Percentiles rank a stretch among this genome's conserved stretches.
Evolutionary conservation across 2,888 invertebrate species (phyloP).

Genomic region (Mimumesa dahlbomi): DNA sequence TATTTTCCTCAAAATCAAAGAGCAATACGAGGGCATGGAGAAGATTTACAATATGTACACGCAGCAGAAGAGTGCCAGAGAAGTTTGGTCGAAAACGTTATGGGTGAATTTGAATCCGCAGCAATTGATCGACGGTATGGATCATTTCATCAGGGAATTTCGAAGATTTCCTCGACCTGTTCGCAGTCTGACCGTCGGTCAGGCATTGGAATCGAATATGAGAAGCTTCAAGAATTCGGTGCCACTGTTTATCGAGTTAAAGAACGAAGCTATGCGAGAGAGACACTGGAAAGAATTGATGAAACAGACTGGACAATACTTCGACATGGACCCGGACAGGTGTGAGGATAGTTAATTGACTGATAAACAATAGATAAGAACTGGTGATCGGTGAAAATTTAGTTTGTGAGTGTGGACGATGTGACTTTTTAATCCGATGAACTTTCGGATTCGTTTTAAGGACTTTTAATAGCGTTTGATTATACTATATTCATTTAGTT

Average conservation of each 20-base stretch:
- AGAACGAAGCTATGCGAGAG: slow-evolving; percentile 93
- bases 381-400: too few relatives aligned
- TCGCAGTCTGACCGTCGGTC: slow-evolving; percentile 83
- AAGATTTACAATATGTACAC: slow-evolving; percentile 89
- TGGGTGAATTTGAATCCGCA: slow-evolving; percentile 94
- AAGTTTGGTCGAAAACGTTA: slow-evolving; percentile 91
- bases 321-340: slow-evolving; percentile 92
- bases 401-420: too few relatives aligned
- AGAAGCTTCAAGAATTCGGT: slow-evolving; percentile 93
- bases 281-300: slow-evolving; percentile 95
- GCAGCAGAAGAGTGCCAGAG: slow-evolving; percentile 88
- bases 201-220: slow-evolving; percentile 90
- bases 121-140: slow-evolving; percentile 91
- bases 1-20: slow-evolving; percentile 85
- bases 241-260: slow-evolving; percentile 94
- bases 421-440: too few relatives aligned
- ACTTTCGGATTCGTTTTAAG: too few relatives aligned
- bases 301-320: slow-evolving; percentile 89
- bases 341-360: slow-evolving; percentile 56
- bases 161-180: slow-evolving; percentile 87
- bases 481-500: too few relatives aligned
- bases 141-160: slow-evolving; percentile 90
- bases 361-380: not conserved
- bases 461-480: too few relatives aligned
- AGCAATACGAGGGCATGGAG: slow-evolving; percentile 86